Evolutionary conservation across 1,140 invertebrate species (phyloP).

Genomic region (Thalassaphorura encarpata): DNA sequence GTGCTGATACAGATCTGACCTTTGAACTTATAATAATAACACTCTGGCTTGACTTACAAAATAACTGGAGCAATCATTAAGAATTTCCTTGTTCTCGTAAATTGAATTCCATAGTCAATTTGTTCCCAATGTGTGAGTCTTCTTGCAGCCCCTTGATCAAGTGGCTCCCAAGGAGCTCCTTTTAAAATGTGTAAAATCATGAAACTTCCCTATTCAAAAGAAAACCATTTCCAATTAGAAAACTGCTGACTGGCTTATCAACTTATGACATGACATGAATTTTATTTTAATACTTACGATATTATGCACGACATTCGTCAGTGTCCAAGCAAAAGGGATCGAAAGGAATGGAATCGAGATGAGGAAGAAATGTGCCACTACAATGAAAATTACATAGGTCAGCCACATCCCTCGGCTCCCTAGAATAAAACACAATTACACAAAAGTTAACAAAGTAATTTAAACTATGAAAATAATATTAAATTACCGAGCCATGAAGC

Average conservation of each 20-base stretch:
- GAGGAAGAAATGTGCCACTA: slow-evolving; percentile 52
- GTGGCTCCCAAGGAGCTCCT: slow-evolving; percentile 56
- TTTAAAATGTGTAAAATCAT: slow-evolving; percentile 57
- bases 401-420: slow-evolving; percentile 56
- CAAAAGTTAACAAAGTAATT: too few species aligned
- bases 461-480: too few species aligned
- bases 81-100: slow-evolving; percentile 58
- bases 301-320: slow-evolving; percentile 60
- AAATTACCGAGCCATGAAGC: too few species aligned
- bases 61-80: slow-evolving; percentile 52
- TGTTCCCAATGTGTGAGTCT: slow-evolving; percentile 62
- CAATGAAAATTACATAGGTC: slow-evolving; percentile 50
- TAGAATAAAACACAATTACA: slow-evolving; percentile 7
- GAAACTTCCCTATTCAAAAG: slow-evolving; percentile 46
- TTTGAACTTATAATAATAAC: background rate
- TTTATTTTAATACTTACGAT: slow-evolving; percentile 47
- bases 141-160: slow-evolving; percentile 52
- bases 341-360: slow-evolving; percentile 55
- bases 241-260: too few species aligned
- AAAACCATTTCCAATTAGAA: slow-evolving; percentile 13
- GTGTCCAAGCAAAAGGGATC: slow-evolving; percentile 56
- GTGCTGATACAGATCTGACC: too few species aligned
- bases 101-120: slow-evolving; percentile 61
- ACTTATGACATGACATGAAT: too few species aligned
- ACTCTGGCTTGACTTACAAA: slow-evolving; percentile 45